phyloP scores from a whole-genome alignment of 2,797 vertebrate species.

The Rhabdomys pumilio region DNA sequence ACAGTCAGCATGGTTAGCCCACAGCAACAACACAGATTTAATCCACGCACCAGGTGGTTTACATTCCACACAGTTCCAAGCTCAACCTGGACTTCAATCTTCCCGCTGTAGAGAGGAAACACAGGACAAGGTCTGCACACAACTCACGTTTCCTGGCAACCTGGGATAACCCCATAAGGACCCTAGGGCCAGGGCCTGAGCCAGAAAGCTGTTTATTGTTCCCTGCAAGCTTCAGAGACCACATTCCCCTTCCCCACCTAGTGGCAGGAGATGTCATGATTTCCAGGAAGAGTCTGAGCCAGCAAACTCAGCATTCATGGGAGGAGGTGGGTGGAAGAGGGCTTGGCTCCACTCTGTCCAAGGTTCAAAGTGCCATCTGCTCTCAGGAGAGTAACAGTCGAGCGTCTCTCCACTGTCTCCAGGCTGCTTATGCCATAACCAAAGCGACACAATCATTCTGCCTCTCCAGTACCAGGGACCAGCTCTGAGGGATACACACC shows the following conservation, averaged over 20 bases:
- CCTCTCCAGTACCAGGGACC: fast-evolving
- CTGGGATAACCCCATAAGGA: not conserved
- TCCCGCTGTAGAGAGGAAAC: not conserved
- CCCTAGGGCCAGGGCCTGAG: not conserved
- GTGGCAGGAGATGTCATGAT: fast-evolving
- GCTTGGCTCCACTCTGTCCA: not conserved
- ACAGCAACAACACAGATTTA: too few relatives aligned
- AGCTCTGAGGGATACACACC: not conserved
- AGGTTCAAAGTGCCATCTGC: not conserved
- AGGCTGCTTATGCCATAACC: not conserved
- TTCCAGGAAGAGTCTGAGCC: too few relatives aligned
- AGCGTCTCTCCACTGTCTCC: not conserved
- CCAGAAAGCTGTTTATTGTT: not conserved
- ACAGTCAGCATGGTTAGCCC: not conserved
- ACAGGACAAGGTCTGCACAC: not conserved
- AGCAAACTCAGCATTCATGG: not conserved
- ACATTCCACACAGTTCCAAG: fast-evolving
- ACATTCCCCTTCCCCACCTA: not conserved
- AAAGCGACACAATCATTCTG: not conserved
- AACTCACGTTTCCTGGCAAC: not conserved
- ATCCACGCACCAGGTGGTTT: not conserved
- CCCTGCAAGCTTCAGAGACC: not conserved
- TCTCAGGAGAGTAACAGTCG: not conserved
- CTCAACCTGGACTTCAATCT: not conserved
- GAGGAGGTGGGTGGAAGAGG: fast-evolving